phyloP scores from a whole-genome alignment of 2,888 invertebrate species.

The Danaus chrysippus region DNA sequence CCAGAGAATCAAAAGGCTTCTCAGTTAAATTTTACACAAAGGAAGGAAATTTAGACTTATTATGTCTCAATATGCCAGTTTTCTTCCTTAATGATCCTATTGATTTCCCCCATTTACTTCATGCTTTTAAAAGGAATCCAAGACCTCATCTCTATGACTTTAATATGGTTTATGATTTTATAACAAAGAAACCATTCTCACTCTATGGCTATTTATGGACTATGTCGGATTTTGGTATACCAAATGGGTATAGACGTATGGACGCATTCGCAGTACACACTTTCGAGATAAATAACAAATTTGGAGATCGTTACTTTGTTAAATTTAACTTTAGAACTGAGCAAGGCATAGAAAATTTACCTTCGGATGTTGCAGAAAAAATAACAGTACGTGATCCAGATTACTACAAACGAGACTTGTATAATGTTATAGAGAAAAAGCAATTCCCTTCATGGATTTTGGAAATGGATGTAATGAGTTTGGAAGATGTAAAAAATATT shows the following conservation, averaged over 20 bases:
- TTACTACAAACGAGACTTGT: slow-evolving; percentile 90
- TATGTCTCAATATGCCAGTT: slow-evolving; percentile 91
- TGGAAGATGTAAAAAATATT: slow-evolving; percentile 41
- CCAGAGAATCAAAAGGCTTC: slow-evolving; percentile 90
- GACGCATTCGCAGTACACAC: slow-evolving; percentile 94
- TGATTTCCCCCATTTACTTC: slow-evolving; percentile 90
- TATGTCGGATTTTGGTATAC: slow-evolving; percentile 91
- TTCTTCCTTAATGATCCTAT: slow-evolving; percentile 92
- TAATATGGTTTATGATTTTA: slow-evolving; percentile 93
- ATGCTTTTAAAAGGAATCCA: slow-evolving; percentile 95
- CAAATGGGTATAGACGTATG: slow-evolving; percentile 93
- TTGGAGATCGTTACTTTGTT: slow-evolving; percentile 85
- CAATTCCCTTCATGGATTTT: slow-evolving; percentile 62
- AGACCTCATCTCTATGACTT: slow-evolving; percentile 89
- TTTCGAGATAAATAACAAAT: slow-evolving; percentile 89
- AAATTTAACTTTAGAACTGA: slow-evolving; percentile 95
- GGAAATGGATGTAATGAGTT: slow-evolving; percentile 53
- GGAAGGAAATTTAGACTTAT: slow-evolving; percentile 92
- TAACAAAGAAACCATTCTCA: slow-evolving; percentile 87
- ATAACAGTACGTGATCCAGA: slow-evolving; percentile 87
- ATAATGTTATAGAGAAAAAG: slow-evolving; percentile 87
- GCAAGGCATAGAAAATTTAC: slow-evolving; percentile 89
- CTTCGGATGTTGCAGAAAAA: slow-evolving; percentile 79
- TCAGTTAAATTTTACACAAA: slow-evolving; percentile 94
- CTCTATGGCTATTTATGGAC: slow-evolving; percentile 87